Evolutionary conservation across 2,797 vertebrate species (phyloP), one percentile per base, ranked within the genome.

Genomic region (Babyrousa celebensis): DNA sequence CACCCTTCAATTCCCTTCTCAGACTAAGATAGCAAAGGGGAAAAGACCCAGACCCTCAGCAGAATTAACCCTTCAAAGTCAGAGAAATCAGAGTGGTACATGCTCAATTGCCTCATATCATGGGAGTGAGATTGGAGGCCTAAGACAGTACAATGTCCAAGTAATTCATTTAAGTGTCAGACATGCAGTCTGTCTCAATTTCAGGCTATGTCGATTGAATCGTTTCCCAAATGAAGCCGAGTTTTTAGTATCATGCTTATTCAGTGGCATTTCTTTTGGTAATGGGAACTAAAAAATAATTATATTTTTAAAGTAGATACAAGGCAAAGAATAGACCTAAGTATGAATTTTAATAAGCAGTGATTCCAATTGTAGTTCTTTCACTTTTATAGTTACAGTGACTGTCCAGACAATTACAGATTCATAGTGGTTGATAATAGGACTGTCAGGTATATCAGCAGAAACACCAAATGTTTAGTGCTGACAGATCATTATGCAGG

Each of bases 301-400:
- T 68, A 43, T 72, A 82, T 43, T 52, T 87, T 94, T 40, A 71
- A 94, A 91, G 72, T 62, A 82, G 14, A 40, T 70, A 58, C 4
- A 78, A 32, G 32, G 60, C 21, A 67, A 36, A 89, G 60, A 92
- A 83, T 94, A 80, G 79, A 92, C 85, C 18, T 56, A 52, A 43
- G 60, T 48, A 48, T 15, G n/a, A 85, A 52, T 65, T 87, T 87
- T 65, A 62, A 20, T 60, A 48, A 48, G 20, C 11, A 27, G 16
- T 43, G 10, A 89, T 65, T 82, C 12, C 62, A 63, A 1, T 17
- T n/a, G 32, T 72, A 78, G 4, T 21, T 68, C 91, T 74, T 86
- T 63, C 14, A n/a, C 54, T 6, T 87, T 4, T 70, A 32, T 18
- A 70, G 29, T 65, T 79, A 25, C 4, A 25, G 12, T 65, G 32